These are phyloP conservation scores for Pecten maximus DNA, from an alignment of 2,888 invertebrate genomes.

Conservation along the genomic window DNA sequence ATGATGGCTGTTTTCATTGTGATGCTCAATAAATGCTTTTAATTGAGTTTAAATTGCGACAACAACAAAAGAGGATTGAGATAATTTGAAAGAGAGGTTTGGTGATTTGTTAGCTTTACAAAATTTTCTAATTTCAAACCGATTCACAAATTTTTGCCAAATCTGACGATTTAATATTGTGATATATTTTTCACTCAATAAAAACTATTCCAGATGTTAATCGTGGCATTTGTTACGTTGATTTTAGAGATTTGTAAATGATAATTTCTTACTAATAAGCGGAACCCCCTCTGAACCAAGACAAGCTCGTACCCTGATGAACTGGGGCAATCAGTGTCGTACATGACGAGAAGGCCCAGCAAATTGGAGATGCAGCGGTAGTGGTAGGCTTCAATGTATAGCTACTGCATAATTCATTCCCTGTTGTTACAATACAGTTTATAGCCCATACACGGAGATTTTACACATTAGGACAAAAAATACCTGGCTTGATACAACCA, in stretches of 20 bases:
- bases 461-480: slow-evolving; percentile 1
- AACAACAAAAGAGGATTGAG: background rate
- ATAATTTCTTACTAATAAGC: background rate
- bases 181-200: background rate
- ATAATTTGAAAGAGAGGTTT: background rate
- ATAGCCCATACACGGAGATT: background rate
- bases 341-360: background rate
- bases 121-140: background rate
- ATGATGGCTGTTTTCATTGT: background rate
- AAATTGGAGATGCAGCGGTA: background rate
- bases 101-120: background rate
- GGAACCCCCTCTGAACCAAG: background rate
- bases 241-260: background rate
- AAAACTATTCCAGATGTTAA: background rate
- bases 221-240: background rate
- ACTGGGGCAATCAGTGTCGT: background rate
- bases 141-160: background rate
- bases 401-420: background rate
- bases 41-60: slow-evolving; percentile 35
- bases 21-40: slow-evolving; percentile 29
- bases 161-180: background rate
- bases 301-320: background rate
- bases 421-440: slow-evolving; percentile 9
- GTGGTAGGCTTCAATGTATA: background rate
- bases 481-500: background rate